phyloP scores from a whole-genome alignment of 2,797 vertebrate species.

The Parauchenoglanis punctatus region DNA sequence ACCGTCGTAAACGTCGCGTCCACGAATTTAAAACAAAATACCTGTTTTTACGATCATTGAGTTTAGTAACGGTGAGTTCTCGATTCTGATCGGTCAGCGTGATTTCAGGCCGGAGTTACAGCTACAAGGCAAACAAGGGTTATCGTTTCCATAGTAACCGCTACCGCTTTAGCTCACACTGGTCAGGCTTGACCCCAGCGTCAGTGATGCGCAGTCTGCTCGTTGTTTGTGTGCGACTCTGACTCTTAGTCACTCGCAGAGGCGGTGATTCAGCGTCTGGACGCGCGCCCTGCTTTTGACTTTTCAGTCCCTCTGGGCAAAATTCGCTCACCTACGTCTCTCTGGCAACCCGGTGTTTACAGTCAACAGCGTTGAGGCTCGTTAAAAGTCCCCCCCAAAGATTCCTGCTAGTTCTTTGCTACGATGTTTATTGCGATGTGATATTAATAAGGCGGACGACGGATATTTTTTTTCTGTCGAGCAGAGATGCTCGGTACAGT shows the following conservation, averaged over 20 bases:
- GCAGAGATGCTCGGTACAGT: background rate
- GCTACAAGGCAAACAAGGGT: background rate
- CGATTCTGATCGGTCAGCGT: background rate
- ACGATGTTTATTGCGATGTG: background rate
- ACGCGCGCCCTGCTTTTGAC: slow-evolving; percentile 19
- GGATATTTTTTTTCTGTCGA: background rate
- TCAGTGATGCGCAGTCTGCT: background rate
- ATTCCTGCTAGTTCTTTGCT: background rate
- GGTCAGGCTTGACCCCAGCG: too few relatives aligned
- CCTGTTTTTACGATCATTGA: background rate
- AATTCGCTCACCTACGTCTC: slow-evolving; percentile 28
- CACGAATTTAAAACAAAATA: too few relatives aligned
- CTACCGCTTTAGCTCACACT: background rate
- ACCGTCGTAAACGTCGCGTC: too few relatives aligned
- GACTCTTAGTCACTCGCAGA: slow-evolving; percentile 36
- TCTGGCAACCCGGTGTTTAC: slow-evolving; percentile 50
- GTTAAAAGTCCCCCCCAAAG: background rate
- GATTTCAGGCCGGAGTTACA: background rate
- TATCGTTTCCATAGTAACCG: background rate
- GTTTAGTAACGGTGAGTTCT: background rate
- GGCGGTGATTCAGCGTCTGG: slow-evolving; percentile 53
- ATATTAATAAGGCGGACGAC: background rate
- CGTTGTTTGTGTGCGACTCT: background rate
- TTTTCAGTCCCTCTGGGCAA: slow-evolving; percentile 15
- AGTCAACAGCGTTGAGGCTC: slow-evolving; percentile 17